Conservation (phyloP, 2,888 invertebrate species). For the Cremastinae sp. region DNA sequence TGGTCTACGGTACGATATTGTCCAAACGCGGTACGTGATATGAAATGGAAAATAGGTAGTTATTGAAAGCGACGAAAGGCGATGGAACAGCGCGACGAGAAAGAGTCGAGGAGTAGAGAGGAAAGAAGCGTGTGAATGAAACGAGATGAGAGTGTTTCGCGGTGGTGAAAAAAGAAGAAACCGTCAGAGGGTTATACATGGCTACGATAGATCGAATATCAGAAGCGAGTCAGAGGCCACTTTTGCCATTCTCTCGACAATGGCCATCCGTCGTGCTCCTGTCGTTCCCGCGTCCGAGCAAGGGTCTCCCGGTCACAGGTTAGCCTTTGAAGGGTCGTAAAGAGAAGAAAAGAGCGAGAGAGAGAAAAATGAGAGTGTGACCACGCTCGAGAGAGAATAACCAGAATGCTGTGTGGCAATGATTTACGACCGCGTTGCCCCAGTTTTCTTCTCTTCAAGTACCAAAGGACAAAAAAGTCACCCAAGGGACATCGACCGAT, state of each 20-base stretch:
- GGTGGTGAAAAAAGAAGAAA: constrained; percentile 16
- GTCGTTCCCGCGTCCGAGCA: constrained; percentile 39
- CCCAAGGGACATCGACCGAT: constrained; percentile 27
- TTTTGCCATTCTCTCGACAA: constrained; percentile 59
- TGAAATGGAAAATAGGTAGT: not conserved
- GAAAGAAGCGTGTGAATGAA: not conserved
- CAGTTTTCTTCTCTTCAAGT: constrained; percentile 57
- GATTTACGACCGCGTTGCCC: constrained; percentile 62
- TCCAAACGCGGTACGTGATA: not conserved
- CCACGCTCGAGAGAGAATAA: constrained; percentile 57
- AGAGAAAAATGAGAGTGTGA: constrained; percentile 45
- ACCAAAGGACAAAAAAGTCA: constrained; percentile 17
- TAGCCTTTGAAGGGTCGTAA: constrained; percentile 49
- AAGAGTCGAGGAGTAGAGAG: constrained; percentile 14
- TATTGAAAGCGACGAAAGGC: constrained; percentile 5
- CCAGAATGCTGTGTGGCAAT: constrained; percentile 62
- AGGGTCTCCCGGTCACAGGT: constrained; percentile 58
- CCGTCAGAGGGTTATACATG: constrained; percentile 24
- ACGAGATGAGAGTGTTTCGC: constrained; percentile 12
- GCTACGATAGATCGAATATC: constrained; percentile 53
- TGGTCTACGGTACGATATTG: constrained; percentile 17
- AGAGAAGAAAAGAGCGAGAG: constrained; percentile 38
- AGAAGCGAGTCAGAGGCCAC: constrained; percentile 48
- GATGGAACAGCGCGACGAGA: not conserved
- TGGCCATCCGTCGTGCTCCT: constrained; percentile 60